A percentile compares a stretch with the other conserved stretches of the same genome.
Conservation (phyloP, 2,888 invertebrate genomes). For the Pammene aurita region DNA sequence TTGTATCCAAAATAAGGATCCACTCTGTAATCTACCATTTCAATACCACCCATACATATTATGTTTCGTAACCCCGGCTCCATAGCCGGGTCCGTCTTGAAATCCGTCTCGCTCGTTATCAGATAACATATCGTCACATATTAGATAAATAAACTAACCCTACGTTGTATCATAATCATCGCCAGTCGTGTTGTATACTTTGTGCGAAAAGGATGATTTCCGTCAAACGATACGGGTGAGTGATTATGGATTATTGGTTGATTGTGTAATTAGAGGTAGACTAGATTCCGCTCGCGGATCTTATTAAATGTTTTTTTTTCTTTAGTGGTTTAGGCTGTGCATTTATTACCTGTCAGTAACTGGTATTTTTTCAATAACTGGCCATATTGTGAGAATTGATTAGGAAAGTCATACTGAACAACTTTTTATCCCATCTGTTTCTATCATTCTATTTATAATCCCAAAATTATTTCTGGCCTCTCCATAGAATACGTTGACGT, state of each 20-base stretch:
- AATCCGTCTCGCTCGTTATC: constrained; percentile 29
- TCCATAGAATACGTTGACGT: too few relatives aligned
- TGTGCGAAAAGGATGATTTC: constrained; percentile 34
- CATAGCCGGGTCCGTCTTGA: constrained; percentile 23
- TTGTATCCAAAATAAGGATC: too few relatives aligned
- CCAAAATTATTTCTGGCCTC: too few relatives aligned
- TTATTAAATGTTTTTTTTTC: too few relatives aligned
- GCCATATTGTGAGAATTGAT: too few relatives aligned
- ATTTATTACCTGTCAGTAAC: too few relatives aligned
- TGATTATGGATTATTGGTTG: neutral
- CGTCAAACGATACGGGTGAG: constrained; percentile 28
- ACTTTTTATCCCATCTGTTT: too few relatives aligned
- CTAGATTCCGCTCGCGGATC: too few relatives aligned
- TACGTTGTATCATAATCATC: constrained; percentile 15
- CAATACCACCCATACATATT: neutral
- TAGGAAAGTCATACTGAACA: too few relatives aligned
- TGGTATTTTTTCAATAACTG: too few relatives aligned
- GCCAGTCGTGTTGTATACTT: constrained; percentile 27
- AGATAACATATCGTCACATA: constrained; percentile 30
- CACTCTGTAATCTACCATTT: neutral
- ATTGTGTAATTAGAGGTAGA: neutral
- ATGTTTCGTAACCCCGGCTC: constrained; percentile 15
- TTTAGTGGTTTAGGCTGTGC: too few relatives aligned
- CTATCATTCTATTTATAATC: too few relatives aligned
- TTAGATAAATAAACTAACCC: constrained; percentile 33